These are phyloP conservation scores for Chelmon rostratus DNA, from an alignment of 2,797 vertebrate genomes.

Conservation along the genomic window DNA sequence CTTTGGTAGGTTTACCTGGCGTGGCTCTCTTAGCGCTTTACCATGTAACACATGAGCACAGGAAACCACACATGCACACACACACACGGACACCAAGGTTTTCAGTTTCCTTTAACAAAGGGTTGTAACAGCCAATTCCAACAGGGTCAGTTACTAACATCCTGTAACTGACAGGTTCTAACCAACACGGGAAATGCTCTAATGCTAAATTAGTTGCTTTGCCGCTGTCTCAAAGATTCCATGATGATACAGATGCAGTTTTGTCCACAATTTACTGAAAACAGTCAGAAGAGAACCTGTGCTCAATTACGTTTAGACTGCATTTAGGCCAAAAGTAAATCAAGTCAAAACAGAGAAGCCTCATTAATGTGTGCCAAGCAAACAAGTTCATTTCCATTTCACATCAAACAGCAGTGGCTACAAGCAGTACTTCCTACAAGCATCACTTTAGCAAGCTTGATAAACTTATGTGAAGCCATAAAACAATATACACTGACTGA, in stretches of 20 bases:
- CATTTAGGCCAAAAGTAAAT: not conserved
- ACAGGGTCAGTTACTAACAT: not conserved
- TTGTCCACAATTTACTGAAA: not conserved
- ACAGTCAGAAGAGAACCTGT: not conserved
- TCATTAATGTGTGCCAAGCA: not conserved
- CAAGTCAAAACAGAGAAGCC: not conserved
- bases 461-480: not conserved
- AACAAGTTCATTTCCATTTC: not conserved
- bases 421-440: not conserved
- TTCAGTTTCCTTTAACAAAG: not conserved
- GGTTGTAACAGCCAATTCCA: not conserved
- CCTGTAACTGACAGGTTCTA: not conserved
- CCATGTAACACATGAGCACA: conserved; percentile 16
- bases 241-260: not conserved
- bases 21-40: not conserved
- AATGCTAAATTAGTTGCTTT: not conserved
- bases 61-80: not conserved
- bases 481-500: not conserved
- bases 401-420: not conserved
- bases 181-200: not conserved
- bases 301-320: not conserved
- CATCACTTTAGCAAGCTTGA: conserved; percentile 1
- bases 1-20: conserved; percentile 1
- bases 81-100: no score
- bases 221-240: not conserved